A percentile compares a stretch with the other conserved stretches of the same genome.
Evolutionary conservation across 92 coral and sea anemone genomes (phyloP).

Genomic region (Pocillopora meandrina): DNA sequence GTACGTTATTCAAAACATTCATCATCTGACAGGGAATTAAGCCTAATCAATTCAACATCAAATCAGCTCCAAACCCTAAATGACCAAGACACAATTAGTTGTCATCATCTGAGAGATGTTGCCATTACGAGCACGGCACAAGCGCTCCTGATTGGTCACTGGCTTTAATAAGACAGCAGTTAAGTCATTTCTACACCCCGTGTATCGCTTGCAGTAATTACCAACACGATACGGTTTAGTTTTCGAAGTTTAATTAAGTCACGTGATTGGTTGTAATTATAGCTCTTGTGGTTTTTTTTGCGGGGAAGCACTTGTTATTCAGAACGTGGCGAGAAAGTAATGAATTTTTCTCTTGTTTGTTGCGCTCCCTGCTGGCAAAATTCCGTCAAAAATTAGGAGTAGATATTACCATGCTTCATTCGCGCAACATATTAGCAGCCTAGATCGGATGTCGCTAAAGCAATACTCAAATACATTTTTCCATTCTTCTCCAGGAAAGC

Average conservation of each 20-base stretch:
- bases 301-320: constrained; percentile 58
- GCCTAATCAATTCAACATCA: constrained; percentile 95
- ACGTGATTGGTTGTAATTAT: constrained; percentile 71
- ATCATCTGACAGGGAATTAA: constrained; percentile 90
- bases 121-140: constrained; percentile 71
- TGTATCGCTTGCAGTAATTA: constrained; percentile 82
- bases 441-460: constrained; percentile 46
- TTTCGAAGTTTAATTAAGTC: constrained; percentile 86
- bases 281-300: constrained; percentile 62
- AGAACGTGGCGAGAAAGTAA: constrained; percentile 49
- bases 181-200: constrained; percentile 72
- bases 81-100: constrained; percentile 90
- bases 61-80: constrained; percentile 95
- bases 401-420: constrained; percentile 9
- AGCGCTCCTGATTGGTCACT: constrained; percentile 69
- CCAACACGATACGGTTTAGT: constrained; percentile 66
- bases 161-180: constrained; percentile 68
- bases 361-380: constrained; percentile 56
- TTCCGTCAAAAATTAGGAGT: constrained; percentile 10
- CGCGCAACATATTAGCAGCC: constrained; percentile 26
- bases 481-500: constrained; percentile 70
- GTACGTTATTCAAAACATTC: constrained; percentile 89
- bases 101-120: constrained; percentile 86
- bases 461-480: constrained; percentile 59
- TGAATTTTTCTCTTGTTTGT: constrained; percentile 50